Percentiles rank a stretch among this genome's conserved stretches.
Evolutionary conservation across 2,113 vertebrate genomes (phyloP).

Genomic region (Upupa epops): DNA sequence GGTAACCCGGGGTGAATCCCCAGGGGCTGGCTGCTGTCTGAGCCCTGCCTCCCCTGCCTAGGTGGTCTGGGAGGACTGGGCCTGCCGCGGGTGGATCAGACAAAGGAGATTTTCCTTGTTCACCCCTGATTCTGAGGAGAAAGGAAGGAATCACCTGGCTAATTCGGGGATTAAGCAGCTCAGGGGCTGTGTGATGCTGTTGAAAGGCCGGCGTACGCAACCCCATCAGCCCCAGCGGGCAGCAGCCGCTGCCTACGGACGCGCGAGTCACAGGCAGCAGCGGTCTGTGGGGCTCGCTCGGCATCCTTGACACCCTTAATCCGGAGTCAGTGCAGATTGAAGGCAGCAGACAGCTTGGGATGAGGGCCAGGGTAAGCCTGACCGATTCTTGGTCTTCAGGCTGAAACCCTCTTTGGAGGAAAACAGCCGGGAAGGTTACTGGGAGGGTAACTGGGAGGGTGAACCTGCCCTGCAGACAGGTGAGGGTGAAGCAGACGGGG

Average conservation of each 20-base stretch:
- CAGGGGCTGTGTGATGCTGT: not conserved
- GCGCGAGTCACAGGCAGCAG: not conserved
- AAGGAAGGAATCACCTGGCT: not conserved
- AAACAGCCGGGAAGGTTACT: not conserved
- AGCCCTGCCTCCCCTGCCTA: accelerated
- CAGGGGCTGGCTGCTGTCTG: not conserved
- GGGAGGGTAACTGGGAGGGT: not conserved
- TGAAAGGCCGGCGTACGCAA: not conserved
- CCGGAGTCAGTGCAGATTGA: not conserved
- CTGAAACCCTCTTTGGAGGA: not conserved
- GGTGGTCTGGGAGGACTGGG: not conserved
- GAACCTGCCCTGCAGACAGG: not conserved
- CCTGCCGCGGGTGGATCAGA: not conserved
- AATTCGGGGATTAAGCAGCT: not conserved
- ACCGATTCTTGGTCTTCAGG: not conserved
- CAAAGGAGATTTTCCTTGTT: not conserved
- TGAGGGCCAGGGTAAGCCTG: not conserved
- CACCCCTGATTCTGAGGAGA: not conserved
- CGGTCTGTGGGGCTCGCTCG: not conserved
- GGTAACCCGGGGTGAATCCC: not conserved
- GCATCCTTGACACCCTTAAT: not conserved
- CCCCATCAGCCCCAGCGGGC: not conserved
- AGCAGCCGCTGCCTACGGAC: not conserved
- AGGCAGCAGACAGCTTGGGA: not conserved
- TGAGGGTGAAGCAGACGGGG: not conserved